Evolutionary conservation across 2,888 invertebrate species (phyloP), one percentile per base, ranked within the genome.

Genomic region (Macrosiphum euphorbiae): DNA sequence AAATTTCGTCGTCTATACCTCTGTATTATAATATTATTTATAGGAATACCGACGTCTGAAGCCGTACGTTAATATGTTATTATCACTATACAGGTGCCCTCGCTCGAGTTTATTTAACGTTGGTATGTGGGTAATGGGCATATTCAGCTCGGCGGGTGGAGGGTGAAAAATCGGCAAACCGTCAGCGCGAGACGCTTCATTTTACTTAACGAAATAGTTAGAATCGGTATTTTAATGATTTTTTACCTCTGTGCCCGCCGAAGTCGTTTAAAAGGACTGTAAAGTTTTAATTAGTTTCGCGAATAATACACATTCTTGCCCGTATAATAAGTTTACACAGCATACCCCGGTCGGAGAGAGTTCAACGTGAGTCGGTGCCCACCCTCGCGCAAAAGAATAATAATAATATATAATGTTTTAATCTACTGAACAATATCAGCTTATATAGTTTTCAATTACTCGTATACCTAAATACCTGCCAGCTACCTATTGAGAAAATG

Each of bases 281-380:
- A 92, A 92, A 92, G 67, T 92, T 92, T 92, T 92, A 92, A 92
- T 92, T 92, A 92, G 92, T 92, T 92, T 92, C 67, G 35, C 41
- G 67, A 88, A 88, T 67, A 61, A 50, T 92, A 58, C 58, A 47
- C 50, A 52, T 88, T 88, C 47, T 88, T 87, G 89, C 44, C 61
- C 67, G 67, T 90, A 90, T 90, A 52, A 78, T 90, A 78, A 78
- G 90, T 90, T 90, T 91, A 55, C 84, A 55, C 84, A 13, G 52
- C 52, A 7, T 24, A 13, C 44, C 47, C n/a, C n/a, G 26, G 61
- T n/a, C 52, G 52, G 20, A 10, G 35, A 78, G 78, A 35, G 67
- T 67, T 67, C 47, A n/a, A 90, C 90, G 90, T 44, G n/a, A n/a
- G n/a, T 47, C 20, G 24, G n/a, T 35, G 2, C 47, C 47, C 11